A percentile compares a stretch with the other conserved stretches of the same genome.
Conservation (phyloP, 2,888 invertebrate species). For the Phalangium opilio region DNA sequence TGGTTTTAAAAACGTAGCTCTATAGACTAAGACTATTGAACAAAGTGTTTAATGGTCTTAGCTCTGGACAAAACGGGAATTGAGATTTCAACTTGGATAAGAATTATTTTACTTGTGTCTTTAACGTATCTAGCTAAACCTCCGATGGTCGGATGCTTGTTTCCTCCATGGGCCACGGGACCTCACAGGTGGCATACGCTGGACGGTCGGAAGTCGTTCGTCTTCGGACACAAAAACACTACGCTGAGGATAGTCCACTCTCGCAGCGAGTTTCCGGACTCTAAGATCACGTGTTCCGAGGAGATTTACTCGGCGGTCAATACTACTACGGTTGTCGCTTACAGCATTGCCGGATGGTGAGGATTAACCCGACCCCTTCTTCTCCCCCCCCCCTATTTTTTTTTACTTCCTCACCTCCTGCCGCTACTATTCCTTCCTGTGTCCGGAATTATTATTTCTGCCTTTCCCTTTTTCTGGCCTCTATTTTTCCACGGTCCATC, state of each 20-base stretch:
- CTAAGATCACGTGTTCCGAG: conserved; percentile 16
- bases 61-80: too few species aligned
- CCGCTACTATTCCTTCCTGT: too few species aligned
- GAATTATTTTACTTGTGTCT: too few species aligned
- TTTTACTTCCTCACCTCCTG: too few species aligned
- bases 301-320: conserved; percentile 8
- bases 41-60: too few species aligned
- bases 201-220: conserved; percentile 17
- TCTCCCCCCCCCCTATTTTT: not conserved
- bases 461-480: too few species aligned
- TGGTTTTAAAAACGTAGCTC: too few species aligned
- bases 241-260: conserved; percentile 12
- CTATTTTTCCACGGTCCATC: too few species aligned
- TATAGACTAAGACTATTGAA: too few species aligned
- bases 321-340: conserved; percentile 31
- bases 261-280: conserved; percentile 9
- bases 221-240: conserved; percentile 15
- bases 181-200: conserved; percentile 19
- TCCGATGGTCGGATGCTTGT: conserved; percentile 40
- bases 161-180: conserved; percentile 18
- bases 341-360: conserved; percentile 21
- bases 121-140: conserved; percentile 43
- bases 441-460: too few species aligned
- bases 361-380: not conserved
- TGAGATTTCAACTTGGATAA: too few species aligned